Evolutionary conservation across 2,888 invertebrate species (phyloP).

Genomic region (Eristalis pertinax): DNA sequence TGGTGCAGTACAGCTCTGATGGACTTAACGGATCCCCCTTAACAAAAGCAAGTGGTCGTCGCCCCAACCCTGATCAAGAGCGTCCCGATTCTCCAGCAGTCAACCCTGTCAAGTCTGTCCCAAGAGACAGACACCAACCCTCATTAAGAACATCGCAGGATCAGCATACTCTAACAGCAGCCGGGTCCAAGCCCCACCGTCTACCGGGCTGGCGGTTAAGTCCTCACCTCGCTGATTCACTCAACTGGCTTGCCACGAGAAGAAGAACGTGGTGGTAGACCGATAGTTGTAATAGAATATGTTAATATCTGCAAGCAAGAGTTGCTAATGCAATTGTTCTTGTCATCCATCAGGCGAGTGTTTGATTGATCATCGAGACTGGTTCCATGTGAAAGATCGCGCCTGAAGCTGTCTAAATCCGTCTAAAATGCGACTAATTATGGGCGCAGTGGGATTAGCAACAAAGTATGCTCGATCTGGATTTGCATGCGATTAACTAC

Average conservation of each 20-base stretch:
- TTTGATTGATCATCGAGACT: background rate
- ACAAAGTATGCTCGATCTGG: background rate
- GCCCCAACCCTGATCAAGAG: conserved; percentile 38
- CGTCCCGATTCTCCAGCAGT: conserved; percentile 27
- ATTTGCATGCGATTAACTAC: background rate
- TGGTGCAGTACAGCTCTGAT: conserved; percentile 81
- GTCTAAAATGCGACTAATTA: background rate
- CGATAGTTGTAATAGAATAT: conserved; percentile 1
- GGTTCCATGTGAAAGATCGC: background rate
- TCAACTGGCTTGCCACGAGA: background rate
- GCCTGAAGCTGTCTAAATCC: background rate
- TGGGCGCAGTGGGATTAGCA: background rate
- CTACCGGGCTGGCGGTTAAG: conserved; percentile 1
- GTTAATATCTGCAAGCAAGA: background rate
- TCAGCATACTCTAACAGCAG: conserved; percentile 29
- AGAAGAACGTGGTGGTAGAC: background rate
- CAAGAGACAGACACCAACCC: background rate
- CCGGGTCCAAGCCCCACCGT: conserved; percentile 16
- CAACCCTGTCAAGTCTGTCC: conserved; percentile 24
- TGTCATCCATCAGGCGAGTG: background rate
- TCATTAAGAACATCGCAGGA: background rate
- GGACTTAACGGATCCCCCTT: conserved; percentile 79
- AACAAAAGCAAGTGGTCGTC: conserved; percentile 49
- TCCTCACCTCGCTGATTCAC: conserved; percentile 9
- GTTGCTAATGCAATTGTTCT: background rate